Evolutionary conservation across 2,113 vertebrate genomes (phyloP).

Genomic region (Dromas ardeola): DNA sequence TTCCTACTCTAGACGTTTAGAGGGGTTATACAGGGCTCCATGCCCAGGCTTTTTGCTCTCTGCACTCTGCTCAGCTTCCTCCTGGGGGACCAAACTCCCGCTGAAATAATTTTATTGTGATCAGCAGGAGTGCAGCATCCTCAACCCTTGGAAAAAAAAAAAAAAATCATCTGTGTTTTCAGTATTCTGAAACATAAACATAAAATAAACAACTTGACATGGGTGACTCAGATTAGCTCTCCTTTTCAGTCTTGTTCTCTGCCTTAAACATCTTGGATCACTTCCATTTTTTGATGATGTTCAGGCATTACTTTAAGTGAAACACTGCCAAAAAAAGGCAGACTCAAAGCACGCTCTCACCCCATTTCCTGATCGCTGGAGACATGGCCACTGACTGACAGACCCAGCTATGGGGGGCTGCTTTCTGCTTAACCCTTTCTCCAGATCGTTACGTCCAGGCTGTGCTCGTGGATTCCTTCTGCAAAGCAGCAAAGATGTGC

Average conservation of each 20-base stretch:
- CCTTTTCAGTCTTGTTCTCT: background rate
- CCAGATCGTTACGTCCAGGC: rapidly evolving
- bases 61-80: background rate
- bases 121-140: background rate
- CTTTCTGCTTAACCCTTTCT: background rate
- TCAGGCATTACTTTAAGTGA: background rate
- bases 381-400: background rate
- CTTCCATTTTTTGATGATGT: constrained; percentile 10
- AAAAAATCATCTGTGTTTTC: background rate
- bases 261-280: background rate
- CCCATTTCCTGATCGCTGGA: background rate
- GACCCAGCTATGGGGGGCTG: background rate
- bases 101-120: background rate
- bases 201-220: background rate
- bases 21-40: background rate
- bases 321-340: background rate
- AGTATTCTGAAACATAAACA: background rate
- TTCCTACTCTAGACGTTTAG: background rate
- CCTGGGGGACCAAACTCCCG: background rate
- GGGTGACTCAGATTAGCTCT: constrained; percentile 20
- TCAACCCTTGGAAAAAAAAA: background rate
- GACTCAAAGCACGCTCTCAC: background rate
- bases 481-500: background rate
- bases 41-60: background rate
- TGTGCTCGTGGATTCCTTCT: background rate